Percentiles rank a stretch among this genome's conserved stretches.
Evolutionary conservation across 2,888 invertebrate species (phyloP).

Genomic region (Sinopyrophorus schimmeli): DNA sequence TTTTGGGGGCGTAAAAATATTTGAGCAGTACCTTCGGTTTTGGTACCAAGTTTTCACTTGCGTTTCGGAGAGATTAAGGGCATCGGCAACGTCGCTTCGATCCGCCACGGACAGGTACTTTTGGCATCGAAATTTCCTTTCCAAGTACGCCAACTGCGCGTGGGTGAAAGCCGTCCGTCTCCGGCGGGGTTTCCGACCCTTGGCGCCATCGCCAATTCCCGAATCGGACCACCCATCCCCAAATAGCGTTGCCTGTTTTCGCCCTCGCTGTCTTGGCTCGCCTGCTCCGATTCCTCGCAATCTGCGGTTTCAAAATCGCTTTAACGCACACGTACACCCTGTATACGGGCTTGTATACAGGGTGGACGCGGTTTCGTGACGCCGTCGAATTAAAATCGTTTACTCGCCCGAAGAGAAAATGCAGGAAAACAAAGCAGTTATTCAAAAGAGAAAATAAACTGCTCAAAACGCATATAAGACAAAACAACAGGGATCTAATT

Average conservation of each 20-base stretch:
- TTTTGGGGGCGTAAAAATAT: too few relatives aligned
- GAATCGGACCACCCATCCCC: constrained; percentile 27
- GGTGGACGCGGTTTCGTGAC: too few relatives aligned
- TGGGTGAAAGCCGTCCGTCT: constrained; percentile 92
- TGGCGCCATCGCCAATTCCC: constrained; percentile 42
- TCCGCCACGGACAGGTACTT: constrained; percentile 94
- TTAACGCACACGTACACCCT: too few relatives aligned
- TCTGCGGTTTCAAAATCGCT: constrained; percentile 5
- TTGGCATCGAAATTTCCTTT: constrained; percentile 90
- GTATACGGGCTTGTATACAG: too few relatives aligned
- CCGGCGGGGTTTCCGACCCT: constrained; percentile 78
- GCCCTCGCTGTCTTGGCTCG: constrained; percentile 42
- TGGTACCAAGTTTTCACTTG: constrained; percentile 97
- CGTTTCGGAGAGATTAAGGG: constrained; percentile 86
- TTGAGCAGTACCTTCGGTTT: constrained; percentile 84
- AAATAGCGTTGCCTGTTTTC: constrained; percentile 21
- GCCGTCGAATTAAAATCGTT: too few relatives aligned
- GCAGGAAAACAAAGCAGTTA: constrained; percentile 34
- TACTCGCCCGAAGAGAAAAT: constrained; percentile 20
- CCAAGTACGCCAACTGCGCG: constrained; percentile 88
- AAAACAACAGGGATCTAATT: constrained; percentile 34
- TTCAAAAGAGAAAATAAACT: constrained; percentile 38
- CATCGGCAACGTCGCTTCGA: constrained; percentile 89
- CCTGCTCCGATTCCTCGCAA: constrained; percentile 50
- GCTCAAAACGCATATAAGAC: constrained; percentile 42